These are phyloP conservation scores for Leptoclinus maculatus DNA, from an alignment of 2,797 vertebrate species.

Conservation along the genomic window DNA sequence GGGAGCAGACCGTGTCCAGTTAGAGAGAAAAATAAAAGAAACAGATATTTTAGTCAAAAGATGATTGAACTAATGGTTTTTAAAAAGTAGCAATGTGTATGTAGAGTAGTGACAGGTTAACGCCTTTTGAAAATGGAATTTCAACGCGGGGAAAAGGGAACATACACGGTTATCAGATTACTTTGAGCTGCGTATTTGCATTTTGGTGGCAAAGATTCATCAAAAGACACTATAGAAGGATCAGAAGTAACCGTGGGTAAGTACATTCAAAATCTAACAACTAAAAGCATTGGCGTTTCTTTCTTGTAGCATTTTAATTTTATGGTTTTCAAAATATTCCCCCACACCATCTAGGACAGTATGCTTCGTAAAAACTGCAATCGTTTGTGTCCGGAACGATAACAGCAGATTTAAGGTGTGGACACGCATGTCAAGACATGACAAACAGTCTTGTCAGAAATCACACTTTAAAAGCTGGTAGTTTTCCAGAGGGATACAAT, in stretches of 20 bases:
- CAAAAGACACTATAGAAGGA: conserved; percentile 34
- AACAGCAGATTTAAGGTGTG: conserved; percentile 13
- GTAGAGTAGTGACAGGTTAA: conserved; percentile 20
- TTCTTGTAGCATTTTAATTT: neutral
- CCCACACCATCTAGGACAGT: neutral
- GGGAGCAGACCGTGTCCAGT: conserved; percentile 51
- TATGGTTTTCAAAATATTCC: conserved; percentile 6
- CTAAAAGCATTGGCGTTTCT: neutral
- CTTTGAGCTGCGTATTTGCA: conserved; percentile 48
- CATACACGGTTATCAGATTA: conserved; percentile 22
- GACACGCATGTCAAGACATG: conserved; percentile 4
- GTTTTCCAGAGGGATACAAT: conserved; percentile 20
- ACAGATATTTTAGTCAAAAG: conserved; percentile 28
- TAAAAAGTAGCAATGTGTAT: conserved; percentile 16
- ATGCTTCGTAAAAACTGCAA: neutral
- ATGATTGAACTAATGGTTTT: conserved; percentile 24
- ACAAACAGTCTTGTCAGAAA: neutral
- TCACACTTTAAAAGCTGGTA: neutral
- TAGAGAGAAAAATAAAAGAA: conserved; percentile 37
- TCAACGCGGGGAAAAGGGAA: conserved; percentile 46
- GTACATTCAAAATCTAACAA: conserved; percentile 39
- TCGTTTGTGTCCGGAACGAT: conserved; percentile 6
- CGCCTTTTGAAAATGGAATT: conserved; percentile 72
- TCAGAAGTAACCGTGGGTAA: conserved; percentile 72
- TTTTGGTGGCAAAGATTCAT: conserved; percentile 39